Evolutionary conservation across 2,113 vertebrate species (phyloP), one percentile per base, ranked within the genome.

Genomic region (Pollimyrus isidori): DNA sequence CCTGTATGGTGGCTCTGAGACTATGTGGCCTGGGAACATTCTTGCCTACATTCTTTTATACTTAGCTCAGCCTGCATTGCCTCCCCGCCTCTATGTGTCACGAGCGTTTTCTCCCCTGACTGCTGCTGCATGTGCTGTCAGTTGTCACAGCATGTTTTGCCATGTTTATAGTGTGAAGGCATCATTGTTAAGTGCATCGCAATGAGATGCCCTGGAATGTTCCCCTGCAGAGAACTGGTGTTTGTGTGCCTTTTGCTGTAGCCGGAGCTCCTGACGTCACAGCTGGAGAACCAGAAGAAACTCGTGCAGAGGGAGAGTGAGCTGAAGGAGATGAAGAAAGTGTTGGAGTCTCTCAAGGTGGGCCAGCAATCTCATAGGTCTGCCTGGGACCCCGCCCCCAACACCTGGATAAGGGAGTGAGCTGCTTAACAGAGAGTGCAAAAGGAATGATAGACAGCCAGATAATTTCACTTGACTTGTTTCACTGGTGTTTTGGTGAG

Each of bases 311-410:
- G 96, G 91, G 94, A 95, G 92, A 93, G 92, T 89, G 94, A 96
- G 90, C 92, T 96, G 76, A 95, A 94, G 42, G 95, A 96, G 86
- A 92, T 95, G 95, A 96, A 94, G 92, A 95, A 94, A 90, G 91
- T 94, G 87, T 92, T 96, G 92, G 95, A 95, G 5, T 92, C 45
- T 42, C 91, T 95, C 88, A 95, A 94, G 95, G 96, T 96, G 30
- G 69, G 89, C 65, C 11, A 49, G 58, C 7, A 10, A 30, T 48
- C 45, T 13, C 49, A 35, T 26, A 87, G 2, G 21, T 19, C 56
- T 26, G 13, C 30, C 3, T 26, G 46, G 11, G 82, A 56, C 19
- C 53, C 53, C 53, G 1, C 19, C 53, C 19, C 19, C 19, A 56
- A 56, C 19, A 21, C 53, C 53, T 7, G 53, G 53, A 56, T 56